Base-by-base conservation (phyloP, 2,797 vertebrate species). In the Rachycentron canadum region DNA sequence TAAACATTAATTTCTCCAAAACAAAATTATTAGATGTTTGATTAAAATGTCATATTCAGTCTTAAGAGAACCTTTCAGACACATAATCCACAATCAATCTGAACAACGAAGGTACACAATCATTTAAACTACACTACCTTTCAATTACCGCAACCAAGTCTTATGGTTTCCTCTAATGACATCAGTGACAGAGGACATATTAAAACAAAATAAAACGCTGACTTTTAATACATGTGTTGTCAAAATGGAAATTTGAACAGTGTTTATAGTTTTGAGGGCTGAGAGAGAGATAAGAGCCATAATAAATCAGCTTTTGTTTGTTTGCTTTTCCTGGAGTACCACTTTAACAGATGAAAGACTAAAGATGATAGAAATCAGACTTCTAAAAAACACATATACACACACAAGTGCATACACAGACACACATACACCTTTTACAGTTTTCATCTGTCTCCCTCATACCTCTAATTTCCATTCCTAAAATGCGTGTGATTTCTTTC, bases 221-320 rank as follows among this genome's bases (percentile, higher is more conserved):
- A 55, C 50, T 68, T 74, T 85, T 61, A 83, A 82, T 84, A 69
- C 69, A 75, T 32, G 4, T 10, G 49, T 32, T n/a, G 49, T 83
- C 30, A 78, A 74, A 71, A 80, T 73, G 56, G 19, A 83, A 81
- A 76, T 17, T 61, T 13, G 2, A 19, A 75, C 52, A 10, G 9
- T 61, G 74, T 81, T 82, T 63, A 49, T 30, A 43, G 38, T 49
- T 73, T 62, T 68, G 16, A 36, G 36, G 50, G 64, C 3, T 6
- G 30, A 55, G 52, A 5, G 25, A 50, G 69, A 85, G 69, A 85
- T 49, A 30, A 78, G 58, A 70, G 40, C 52, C 63, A 81, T 63
- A 55, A 79, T 83, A 77, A 79, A 88, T 85, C 66, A 68, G 77
- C 62, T 73, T 83, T 62, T 81, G 77, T 88, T 91, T 90, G 78